Base-by-base conservation (phyloP, 1,140 invertebrate genomes). In the Bombus cullumanus region DNA sequence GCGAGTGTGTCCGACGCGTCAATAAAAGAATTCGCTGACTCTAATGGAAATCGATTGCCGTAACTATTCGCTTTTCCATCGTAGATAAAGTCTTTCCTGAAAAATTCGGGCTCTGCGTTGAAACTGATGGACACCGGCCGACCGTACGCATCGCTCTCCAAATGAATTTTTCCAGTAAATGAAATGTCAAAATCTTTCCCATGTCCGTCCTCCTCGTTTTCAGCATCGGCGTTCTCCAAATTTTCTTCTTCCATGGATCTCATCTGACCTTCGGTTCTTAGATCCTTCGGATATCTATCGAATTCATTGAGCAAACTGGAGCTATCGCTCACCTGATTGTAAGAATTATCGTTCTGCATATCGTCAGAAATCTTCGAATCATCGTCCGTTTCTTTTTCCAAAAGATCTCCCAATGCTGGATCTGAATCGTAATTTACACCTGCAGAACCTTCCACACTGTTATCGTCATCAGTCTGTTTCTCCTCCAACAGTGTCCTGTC, bases 81-180 rank as follows among this genome's bases (percentile, higher is more conserved):
- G n/a, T 47, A 53, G n/a, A 47, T 72, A 0, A 76, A 34, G 47
- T 47, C 53, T 39, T 76, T 22, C 6, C 31, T 9, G 15, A 37
- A 25, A 57, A 59, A 73, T 57, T 53, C 66, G 3, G 90, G 91
- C n/a, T 86, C 79, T 2, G 87, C 85, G 41, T 91, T 86, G 68
- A 92, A 88, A 57, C 86, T 91, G 43, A 92, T 90, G 22, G 91
- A 89, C 72, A 92, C 71, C 2, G 91, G 86, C 0, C 71, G 86
- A 37, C 82, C 88, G 53, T 88, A 85, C 72, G 76, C 72, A 28
- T 76, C 89, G 47, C 83, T 88, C 37, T 87, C 81, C 25, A 92
- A 72, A 83, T 92, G 91, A 74, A 92, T 89, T 41, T 87, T 92
- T 12, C 92, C 92, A 2, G 69, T 91, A 25, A 92, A 64, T 1